Base-by-base conservation (phyloP, 2,113 vertebrate genomes). In the Corythoichthys intestinalis region DNA sequence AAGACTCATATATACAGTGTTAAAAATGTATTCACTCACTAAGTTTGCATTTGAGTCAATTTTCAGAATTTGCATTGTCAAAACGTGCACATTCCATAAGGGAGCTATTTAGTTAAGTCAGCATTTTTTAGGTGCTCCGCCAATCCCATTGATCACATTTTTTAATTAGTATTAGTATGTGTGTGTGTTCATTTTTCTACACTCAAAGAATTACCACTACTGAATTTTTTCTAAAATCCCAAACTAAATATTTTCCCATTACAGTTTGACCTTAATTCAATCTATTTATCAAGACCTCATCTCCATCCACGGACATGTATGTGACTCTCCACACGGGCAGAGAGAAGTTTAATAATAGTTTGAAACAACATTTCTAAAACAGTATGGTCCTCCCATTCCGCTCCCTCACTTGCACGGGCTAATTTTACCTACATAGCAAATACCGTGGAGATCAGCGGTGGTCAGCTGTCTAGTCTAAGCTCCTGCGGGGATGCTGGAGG, bases 401-500 rank as follows among this genome's bases (percentile, higher is more conserved):
- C 15, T 8, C 41, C 7, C 65, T 70, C 17, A 20, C 57, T 67
- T 44, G 62, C 65, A 49, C 20, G 4, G 59, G 69, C 78, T 83
- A 77, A 74, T 87, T 87, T 86, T 79, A 85, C 72, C 77, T 73
- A 38, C 69, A 74, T 81, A 80, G 83, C 78, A 82, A 82, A 88
- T 87, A 84, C 83, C 74, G 67, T 74, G 62, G 65, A 73, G 77
- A 84, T 85, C 84, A 86, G 74, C 15, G 14, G 71, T 47, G 80
- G 69, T 84, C 83, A 85, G 85, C 88, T 89, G 84, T 85, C 39
- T 79, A 73, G 82, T 85, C 83, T 82, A 74, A 73, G 54, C 13
- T 79, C 71, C 58, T 52, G 69, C 66, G 73, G 63, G 80, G 75
- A 80, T 73, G 70, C 80, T 75, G 71, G 82, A 75, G 77, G 73